Evolutionary conservation across 1,140 invertebrate species (phyloP).

Genomic region (Zaprionus tsacasi): DNA sequence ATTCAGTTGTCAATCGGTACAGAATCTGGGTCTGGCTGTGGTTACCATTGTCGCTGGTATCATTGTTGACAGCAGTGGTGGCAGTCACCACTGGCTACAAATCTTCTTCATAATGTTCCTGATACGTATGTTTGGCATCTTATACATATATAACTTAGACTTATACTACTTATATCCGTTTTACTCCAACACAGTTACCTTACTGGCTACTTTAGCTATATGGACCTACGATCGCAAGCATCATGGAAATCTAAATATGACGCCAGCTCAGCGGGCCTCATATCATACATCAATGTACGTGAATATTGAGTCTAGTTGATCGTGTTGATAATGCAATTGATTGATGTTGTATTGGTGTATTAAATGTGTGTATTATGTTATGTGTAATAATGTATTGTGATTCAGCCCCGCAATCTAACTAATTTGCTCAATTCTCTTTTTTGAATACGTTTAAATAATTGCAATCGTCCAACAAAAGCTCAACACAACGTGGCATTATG

Average conservation of each 20-base stretch:
- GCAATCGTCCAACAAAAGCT: constrained; percentile 40
- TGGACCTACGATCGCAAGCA: constrained; percentile 90
- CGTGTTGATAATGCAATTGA: constrained; percentile 36
- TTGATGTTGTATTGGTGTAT: constrained; percentile 63
- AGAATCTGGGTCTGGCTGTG: constrained; percentile 96
- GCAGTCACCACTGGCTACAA: constrained; percentile 96
- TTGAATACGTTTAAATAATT: constrained; percentile 15
- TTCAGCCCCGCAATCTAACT: constrained; percentile 31
- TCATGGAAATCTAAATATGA: constrained; percentile 92
- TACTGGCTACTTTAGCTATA: constrained; percentile 90
- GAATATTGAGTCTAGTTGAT: constrained; percentile 82
- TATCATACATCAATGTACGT: constrained; percentile 82
- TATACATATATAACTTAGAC: background rate
- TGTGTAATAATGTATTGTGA: background rate
- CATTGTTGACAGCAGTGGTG: constrained; percentile 91
- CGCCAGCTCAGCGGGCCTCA: constrained; percentile 85
- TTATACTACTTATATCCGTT: background rate
- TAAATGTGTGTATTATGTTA: constrained; percentile 48
- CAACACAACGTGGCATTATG: constrained; percentile 50
- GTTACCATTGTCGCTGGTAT: constrained; percentile 93
- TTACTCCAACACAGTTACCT: constrained; percentile 85
- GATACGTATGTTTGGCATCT: constrained; percentile 82
- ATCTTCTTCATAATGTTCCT: constrained; percentile 96
- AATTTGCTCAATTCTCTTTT: constrained; percentile 49
- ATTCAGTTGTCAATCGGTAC: constrained; percentile 93